Evolutionary conservation across 2,797 vertebrate species (phyloP), one percentile per base, ranked within the genome.

Genomic region (Pseudomugil tenellus): DNA sequence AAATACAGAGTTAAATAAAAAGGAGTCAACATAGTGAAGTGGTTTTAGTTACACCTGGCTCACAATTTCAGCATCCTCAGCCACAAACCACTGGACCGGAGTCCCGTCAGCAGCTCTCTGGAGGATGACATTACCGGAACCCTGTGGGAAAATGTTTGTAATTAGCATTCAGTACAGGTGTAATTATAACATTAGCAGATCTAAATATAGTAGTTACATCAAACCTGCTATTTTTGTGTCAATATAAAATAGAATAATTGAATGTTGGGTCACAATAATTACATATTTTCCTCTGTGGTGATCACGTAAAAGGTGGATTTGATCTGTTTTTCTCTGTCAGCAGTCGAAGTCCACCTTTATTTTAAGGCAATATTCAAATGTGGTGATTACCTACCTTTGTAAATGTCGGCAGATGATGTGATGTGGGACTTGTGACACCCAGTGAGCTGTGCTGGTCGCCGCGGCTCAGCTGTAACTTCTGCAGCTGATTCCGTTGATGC

Each of bases 21-120:
- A 51, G 52, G 59, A 68, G 62, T 64, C 58, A 52, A 74, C 28
- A 43, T 16, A 52, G 67, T 65, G 75, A 56, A 58, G 58, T 53
- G 9, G 57, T 17, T 59, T 48, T 8, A 4, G 72, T 86, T 92
- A 97, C 84, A 97, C 96, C 86, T 97, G 96, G 91, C 95, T 97
- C 79, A 96, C 92, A 54, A 97, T 95, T 83, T 97, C 95, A 16
- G 93, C 92, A 0, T 96, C 95, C 58, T 96, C 94, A 0, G 95
- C 94, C 3, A 95, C 91, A 29, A 95, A 96, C 92, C 96, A 95
- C 88, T 96, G 96, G 74, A 96, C 63, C 0, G 96, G 96, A 4
- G 92, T 94, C 65, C 96, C 96, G 7, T 97, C 96, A 0, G 93
- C 84, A 2, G 95, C 93, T 63, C 95, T 88, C 86, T 95, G 95